Base-by-base conservation (phyloP, 2,888 invertebrate genomes). In the Drosophila parthenogenetica region DNA sequence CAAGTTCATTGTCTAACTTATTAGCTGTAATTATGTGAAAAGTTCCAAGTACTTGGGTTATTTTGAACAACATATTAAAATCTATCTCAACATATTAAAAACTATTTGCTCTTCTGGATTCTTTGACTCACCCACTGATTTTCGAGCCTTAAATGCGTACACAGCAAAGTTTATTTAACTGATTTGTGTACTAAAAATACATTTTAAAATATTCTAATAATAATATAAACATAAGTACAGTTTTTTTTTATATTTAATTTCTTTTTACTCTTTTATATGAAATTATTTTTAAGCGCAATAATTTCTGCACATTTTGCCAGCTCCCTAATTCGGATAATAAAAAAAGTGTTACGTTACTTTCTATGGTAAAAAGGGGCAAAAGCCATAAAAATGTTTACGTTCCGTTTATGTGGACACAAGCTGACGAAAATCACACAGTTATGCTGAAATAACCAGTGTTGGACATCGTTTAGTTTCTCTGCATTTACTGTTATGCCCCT, bases 361-460 rank as follows among this genome's bases (percentile, higher is more conserved):
- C 25, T 35, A 32, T 35, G 46, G 19, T 35, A 11, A 59, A 81
- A 82, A 75, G 75, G 81, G 79, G 78, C 48, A 67, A 66, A 60
- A 73, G 64, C 51, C 67, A 81, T 81, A 81, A 84, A 81, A 81
- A 81, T 81, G 79, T 84, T 78, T 81, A 84, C 69, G 68, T 60
- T 53, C 63, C 66, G 63, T 79, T 80, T 80, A 80, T 78, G 79
- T 57, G 85, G 69, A 78, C 78, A 72, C 84, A 80, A 81, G 84
- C 84, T 80, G 84, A 71, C 75, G 81, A 74, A 77, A 71, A 77
- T 80, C 81, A 68, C 78, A 84, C 81, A 80, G 69, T 72, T 83
- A 75, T 19, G 43, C 59, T 45, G 45, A 54, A 51, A 48, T 40
- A 42, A 40, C 13, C 39, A 35, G 35, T 35, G 35, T 35, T 63